Evolutionary conservation across 2,888 invertebrate genomes (phyloP).

Genomic region (Eristalinus aeneus): DNA sequence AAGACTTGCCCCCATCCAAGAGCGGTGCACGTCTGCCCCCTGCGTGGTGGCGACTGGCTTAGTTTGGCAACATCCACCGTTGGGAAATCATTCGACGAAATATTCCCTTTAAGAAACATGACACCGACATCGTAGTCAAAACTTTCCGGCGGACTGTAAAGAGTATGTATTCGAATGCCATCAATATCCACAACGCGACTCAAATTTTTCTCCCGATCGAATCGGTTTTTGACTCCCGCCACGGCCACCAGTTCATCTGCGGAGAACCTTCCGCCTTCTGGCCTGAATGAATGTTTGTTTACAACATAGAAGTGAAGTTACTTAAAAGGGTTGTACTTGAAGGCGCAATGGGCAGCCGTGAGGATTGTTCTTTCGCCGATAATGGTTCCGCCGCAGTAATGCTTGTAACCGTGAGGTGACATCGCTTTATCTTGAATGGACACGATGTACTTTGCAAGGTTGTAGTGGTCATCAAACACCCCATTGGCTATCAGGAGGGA

Average conservation of each 20-base stretch:
- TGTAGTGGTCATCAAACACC: neutral
- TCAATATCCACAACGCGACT: neutral
- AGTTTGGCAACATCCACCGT: neutral
- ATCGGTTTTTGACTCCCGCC: neutral
- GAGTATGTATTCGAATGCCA: neutral
- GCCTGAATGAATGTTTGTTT: neutral
- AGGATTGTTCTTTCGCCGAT: neutral
- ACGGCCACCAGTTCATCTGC: neutral
- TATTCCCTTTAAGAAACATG: neutral
- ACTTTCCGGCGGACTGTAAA: neutral
- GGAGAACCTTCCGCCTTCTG: neutral
- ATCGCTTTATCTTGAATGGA: neutral
- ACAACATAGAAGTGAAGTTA: neutral
- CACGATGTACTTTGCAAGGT: neutral
- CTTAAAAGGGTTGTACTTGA: neutral
- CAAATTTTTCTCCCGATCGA: neutral
- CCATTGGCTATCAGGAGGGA: neutral
- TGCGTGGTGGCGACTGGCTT: neutral
- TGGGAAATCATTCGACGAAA: neutral
- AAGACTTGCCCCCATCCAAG: neutral
- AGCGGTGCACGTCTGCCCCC: neutral
- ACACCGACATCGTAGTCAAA: neutral
- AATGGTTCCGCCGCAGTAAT: neutral
- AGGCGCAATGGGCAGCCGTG: neutral
- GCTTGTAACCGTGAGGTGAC: neutral